These are phyloP conservation scores for Gulo gulo DNA, from an alignment of 2,113 vertebrate genomes.

Conservation along the genomic window DNA sequence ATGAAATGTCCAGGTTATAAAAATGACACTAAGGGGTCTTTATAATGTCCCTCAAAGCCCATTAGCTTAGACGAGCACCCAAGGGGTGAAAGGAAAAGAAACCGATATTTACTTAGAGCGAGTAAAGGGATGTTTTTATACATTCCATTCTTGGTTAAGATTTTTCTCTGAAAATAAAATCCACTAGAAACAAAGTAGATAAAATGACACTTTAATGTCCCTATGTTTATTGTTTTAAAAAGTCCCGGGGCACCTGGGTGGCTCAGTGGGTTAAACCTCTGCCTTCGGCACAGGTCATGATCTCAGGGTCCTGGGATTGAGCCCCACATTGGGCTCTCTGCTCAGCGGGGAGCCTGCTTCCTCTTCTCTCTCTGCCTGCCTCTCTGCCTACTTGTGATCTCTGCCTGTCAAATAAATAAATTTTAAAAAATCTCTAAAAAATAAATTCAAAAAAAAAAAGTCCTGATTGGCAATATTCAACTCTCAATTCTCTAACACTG, in stretches of 20 bases:
- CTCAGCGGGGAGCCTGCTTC: too few relatives aligned
- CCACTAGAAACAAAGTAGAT: background rate
- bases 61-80: background rate
- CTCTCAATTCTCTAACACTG: background rate
- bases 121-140: background rate
- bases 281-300: too few relatives aligned
- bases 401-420: too few relatives aligned
- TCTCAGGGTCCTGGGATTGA: too few relatives aligned
- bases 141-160: background rate
- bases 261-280: too few relatives aligned
- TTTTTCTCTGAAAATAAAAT: background rate
- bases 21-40: background rate
- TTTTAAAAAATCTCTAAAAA: too few relatives aligned
- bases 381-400: too few relatives aligned
- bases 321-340: too few relatives aligned
- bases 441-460: background rate
- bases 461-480: background rate
- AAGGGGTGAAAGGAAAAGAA: background rate
- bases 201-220: background rate
- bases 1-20: background rate
- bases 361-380: too few relatives aligned
- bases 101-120: background rate
- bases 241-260: background rate
- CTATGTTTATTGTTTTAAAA: background rate
- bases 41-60: background rate